Evolutionary conservation across 1,140 invertebrate genomes (phyloP).

Genomic region (Bombyx mori): ASM3026992v2 NC_085130.1:992501-993000

Average conservation of each 20-base stretch:
- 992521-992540: slow-evolving; percentile 38
- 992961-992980: slow-evolving; percentile 29
- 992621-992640: slow-evolving; percentile 40
- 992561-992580: slow-evolving; percentile 46
- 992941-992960: slow-evolving; percentile 40
- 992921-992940: slow-evolving; percentile 34
- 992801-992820: slow-evolving; percentile 51
- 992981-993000: slow-evolving; percentile 37
- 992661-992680: slow-evolving; percentile 67
- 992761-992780: slow-evolving; percentile 82
- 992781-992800: slow-evolving; percentile 73
- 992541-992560: slow-evolving; percentile 30
- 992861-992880: slow-evolving; percentile 17
- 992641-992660: slow-evolving; percentile 62
- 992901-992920: slow-evolving; percentile 23
- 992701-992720: slow-evolving; percentile 82
- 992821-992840: slow-evolving; percentile 31
- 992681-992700: slow-evolving; percentile 60
- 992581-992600: slow-evolving; percentile 53
- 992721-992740: slow-evolving; percentile 85
- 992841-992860: slow-evolving; percentile 30
- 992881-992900: slow-evolving; percentile 22
- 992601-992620: slow-evolving; percentile 40
- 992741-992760: slow-evolving; percentile 87
- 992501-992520: slow-evolving; percentile 27